Percentiles rank a stretch among this genome's conserved stretches.
Conservation (phyloP, 2,888 invertebrate species). For the Zele albiditarsus region DNA sequence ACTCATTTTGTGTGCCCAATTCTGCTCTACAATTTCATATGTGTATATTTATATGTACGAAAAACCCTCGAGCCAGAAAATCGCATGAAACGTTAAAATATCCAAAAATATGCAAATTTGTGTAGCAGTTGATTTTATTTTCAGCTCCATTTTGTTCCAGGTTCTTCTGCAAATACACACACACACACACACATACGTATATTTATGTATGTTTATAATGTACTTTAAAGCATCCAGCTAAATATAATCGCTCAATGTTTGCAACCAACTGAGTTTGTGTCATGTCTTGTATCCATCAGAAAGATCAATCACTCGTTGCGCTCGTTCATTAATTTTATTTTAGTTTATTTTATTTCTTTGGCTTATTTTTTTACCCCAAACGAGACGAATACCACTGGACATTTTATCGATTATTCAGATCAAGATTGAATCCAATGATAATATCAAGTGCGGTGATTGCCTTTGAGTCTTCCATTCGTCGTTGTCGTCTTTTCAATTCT, state of each 20-base stretch:
- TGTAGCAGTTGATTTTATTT: neutral
- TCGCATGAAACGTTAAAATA: neutral
- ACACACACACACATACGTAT: neutral
- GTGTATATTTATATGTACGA: neutral
- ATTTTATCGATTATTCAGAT: conserved; percentile 33
- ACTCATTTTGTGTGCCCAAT: neutral
- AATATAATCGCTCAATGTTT: conserved; percentile 9
- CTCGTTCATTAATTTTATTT: neutral
- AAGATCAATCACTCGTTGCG: conserved; percentile 28
- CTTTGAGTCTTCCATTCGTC: conserved; percentile 5
- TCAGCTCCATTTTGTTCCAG: neutral
- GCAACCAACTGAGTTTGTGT: conserved; percentile 6
- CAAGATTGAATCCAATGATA: conserved; percentile 31
- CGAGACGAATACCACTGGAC: conserved; percentile 13
- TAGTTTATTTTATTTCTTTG: neutral
- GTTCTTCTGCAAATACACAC: neutral
- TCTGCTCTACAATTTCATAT: neutral
- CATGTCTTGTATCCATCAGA: conserved; percentile 15
- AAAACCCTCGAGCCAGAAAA: neutral
- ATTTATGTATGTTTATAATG: neutral
- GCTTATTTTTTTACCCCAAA: neutral
- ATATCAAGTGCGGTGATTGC: conserved; percentile 15
- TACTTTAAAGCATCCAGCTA: neutral
- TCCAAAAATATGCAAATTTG: neutral
- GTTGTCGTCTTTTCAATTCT: conserved; percentile 1